These are phyloP conservation scores for Drosophila gaucha DNA, from an alignment of 2,888 invertebrate species.

Conservation along the genomic window DNA sequence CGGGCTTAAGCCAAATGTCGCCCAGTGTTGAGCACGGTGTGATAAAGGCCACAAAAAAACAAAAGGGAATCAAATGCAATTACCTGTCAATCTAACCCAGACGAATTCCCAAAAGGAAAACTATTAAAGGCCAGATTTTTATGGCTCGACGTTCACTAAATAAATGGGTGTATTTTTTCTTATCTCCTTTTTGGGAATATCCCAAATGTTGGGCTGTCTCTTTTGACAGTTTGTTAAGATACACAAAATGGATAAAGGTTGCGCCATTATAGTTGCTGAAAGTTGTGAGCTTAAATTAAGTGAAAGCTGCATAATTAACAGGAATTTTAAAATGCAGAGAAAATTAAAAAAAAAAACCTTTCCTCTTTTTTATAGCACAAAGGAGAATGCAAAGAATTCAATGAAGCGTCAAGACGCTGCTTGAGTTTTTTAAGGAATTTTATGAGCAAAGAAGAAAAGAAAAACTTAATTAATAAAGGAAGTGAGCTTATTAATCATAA, in stretches of 20 bases:
- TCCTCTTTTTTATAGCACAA: neutral
- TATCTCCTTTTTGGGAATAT: neutral
- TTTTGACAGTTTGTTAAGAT: neutral
- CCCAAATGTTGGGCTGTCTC: neutral
- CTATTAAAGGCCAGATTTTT: conserved; percentile 26
- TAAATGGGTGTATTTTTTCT: neutral
- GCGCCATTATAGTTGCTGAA: neutral
- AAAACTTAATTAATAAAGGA: neutral
- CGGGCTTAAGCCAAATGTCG: conserved; percentile 37
- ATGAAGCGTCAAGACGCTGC: neutral
- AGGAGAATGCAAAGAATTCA: neutral
- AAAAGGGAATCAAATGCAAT: conserved; percentile 50
- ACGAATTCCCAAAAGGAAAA: conserved; percentile 16
- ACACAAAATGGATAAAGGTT: conserved; percentile 3
- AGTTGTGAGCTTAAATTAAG: neutral
- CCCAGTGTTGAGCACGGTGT: conserved; percentile 44
- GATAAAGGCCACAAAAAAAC: conserved; percentile 21
- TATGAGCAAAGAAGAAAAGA: neutral
- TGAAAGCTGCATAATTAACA: conserved; percentile 8
- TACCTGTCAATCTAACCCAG: conserved; percentile 49
- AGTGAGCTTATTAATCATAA: neutral
- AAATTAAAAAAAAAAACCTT: neutral
- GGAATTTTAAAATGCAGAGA: neutral
- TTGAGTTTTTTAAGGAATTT: neutral
- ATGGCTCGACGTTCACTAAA: neutral